Evolutionary conservation across 2,797 vertebrate species (phyloP).

Genomic region (Gastrophryne carolinensis): DNA sequence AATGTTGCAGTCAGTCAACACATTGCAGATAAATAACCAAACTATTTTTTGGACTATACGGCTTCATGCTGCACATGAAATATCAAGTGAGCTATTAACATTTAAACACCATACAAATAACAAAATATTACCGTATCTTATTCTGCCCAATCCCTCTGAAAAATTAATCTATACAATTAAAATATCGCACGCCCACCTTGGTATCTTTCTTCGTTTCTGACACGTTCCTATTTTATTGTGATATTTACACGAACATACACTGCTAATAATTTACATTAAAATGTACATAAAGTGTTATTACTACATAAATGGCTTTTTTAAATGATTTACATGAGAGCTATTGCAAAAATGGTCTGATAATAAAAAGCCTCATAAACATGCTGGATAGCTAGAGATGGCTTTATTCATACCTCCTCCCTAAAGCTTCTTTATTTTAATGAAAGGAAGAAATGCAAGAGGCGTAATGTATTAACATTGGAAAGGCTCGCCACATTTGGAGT

Average conservation of each 20-base stretch:
- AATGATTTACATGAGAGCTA: too few relatives aligned
- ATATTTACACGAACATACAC: background rate
- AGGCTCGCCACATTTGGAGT: too few relatives aligned
- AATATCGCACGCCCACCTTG: background rate
- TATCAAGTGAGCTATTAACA: slow-evolving; percentile 24
- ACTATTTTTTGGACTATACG: slow-evolving; percentile 8
- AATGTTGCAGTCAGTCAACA: slow-evolving; percentile 3
- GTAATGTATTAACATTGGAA: too few relatives aligned
- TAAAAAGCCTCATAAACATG: too few relatives aligned
- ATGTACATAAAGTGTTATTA: too few relatives aligned
- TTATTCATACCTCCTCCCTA: too few relatives aligned
- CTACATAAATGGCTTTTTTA: too few relatives aligned
- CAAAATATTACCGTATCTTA: slow-evolving; percentile 19
- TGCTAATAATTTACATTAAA: too few relatives aligned
- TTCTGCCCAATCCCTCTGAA: background rate
- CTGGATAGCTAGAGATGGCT: too few relatives aligned
- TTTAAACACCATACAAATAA: slow-evolving; percentile 3
- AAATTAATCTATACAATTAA: background rate
- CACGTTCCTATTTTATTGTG: background rate
- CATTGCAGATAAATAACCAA: slow-evolving; percentile 25
- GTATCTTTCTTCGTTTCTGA: background rate
- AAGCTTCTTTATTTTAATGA: too few relatives aligned
- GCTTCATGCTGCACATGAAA: background rate
- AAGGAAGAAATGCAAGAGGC: too few relatives aligned
- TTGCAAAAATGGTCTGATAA: too few relatives aligned